Percentiles rank a stretch among this genome's conserved stretches.
Conservation (phyloP, 1,140 invertebrate species). For the Delia radicum region DNA sequence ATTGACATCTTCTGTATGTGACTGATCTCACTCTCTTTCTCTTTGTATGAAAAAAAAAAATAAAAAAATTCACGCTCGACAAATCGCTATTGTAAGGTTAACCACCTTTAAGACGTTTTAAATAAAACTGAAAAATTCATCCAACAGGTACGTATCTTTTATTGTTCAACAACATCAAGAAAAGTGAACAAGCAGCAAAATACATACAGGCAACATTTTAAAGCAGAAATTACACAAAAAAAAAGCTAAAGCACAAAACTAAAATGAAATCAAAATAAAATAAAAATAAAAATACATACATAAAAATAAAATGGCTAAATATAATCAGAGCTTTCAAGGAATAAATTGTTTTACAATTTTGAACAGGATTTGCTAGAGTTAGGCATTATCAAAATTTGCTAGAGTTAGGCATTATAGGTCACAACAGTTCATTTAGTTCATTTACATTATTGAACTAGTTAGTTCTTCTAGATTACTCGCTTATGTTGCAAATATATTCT, state of each 20-base stretch:
- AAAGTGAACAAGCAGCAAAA: neutral
- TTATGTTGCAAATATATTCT: too few relatives aligned
- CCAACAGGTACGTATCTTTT: constrained; percentile 50
- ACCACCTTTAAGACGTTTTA: constrained; percentile 35
- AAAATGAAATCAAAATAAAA: neutral
- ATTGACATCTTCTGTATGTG: neutral
- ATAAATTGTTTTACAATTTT: neutral
- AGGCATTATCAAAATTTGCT: too few relatives aligned
- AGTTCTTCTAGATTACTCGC: too few relatives aligned
- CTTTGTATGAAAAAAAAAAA: neutral
- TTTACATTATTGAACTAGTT: too few relatives aligned
- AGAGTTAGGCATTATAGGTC: too few relatives aligned
- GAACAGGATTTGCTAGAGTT: too few relatives aligned
- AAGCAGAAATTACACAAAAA: neutral
- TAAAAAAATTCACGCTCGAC: neutral
- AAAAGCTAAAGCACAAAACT: neutral
- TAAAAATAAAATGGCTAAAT: too few relatives aligned
- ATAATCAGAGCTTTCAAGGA: too few relatives aligned
- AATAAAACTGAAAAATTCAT: constrained; percentile 49
- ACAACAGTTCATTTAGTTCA: too few relatives aligned
- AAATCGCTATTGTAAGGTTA: neutral
- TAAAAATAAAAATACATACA: neutral
- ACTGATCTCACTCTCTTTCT: neutral
- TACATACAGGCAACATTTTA: neutral
- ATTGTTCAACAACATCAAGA: constrained; percentile 31